These are phyloP conservation scores for Oriolus oriolus DNA, from an alignment of 2,113 vertebrate species.

Conservation along the genomic window DNA sequence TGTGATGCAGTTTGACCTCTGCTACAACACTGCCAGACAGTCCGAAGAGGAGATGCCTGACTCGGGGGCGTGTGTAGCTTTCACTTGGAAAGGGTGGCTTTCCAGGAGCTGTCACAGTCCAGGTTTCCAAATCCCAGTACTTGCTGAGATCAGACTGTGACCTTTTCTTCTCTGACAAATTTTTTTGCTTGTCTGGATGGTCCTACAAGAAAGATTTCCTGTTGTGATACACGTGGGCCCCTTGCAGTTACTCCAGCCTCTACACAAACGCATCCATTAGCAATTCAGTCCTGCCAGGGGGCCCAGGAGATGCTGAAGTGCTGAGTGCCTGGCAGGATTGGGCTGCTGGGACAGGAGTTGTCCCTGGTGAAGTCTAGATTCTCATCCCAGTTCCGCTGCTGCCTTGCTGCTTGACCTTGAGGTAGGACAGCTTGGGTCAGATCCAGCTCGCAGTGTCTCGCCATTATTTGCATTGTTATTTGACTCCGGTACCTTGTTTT, in stretches of 20 bases:
- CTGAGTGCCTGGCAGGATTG: not conserved
- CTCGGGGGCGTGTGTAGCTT: not conserved
- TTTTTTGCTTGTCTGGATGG: not conserved
- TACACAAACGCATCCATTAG: not conserved
- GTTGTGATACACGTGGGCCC: not conserved
- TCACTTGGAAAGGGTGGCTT: not conserved
- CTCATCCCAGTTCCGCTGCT: not conserved
- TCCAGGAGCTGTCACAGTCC: not conserved
- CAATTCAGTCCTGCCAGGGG: not conserved
- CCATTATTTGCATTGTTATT: not conserved
- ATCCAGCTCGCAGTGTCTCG: not conserved
- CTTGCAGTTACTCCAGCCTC: slow-evolving; percentile 2
- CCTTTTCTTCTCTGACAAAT: not conserved
- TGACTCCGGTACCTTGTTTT: slow-evolving; percentile 19
- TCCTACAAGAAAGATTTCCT: slow-evolving; percentile 9
- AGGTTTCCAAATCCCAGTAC: not conserved
- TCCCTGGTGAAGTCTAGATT: not conserved
- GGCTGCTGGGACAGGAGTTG: not conserved
- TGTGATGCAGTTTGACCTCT: slow-evolving; percentile 4
- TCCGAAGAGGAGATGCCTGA: not conserved
- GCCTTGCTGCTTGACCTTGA: slow-evolving; percentile 37
- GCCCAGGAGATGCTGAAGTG: not conserved
- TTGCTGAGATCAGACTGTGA: not conserved
- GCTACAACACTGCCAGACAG: not conserved
- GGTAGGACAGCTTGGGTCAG: not conserved